These are phyloP conservation scores for Meriones unguiculatus DNA, from an alignment of 2,113 vertebrate species.

Conservation along the genomic window DNA sequence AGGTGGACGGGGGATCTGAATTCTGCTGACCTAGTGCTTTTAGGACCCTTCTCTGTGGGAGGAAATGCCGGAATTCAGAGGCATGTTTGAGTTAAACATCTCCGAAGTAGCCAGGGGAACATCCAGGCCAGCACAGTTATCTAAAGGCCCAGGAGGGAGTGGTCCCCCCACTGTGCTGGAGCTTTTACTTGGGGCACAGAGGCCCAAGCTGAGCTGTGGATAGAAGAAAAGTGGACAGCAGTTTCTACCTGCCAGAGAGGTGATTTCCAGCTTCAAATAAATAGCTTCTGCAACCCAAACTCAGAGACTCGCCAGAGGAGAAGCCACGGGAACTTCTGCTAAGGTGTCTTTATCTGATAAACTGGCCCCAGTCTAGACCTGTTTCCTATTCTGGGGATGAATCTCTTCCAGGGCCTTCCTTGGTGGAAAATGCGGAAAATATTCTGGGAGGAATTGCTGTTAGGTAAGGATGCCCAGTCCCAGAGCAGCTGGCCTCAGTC, in stretches of 20 bases:
- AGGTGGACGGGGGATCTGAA: neutral
- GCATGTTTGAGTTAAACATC: neutral
- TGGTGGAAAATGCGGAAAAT: slow-evolving; percentile 43
- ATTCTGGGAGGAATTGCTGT: slow-evolving; percentile 45
- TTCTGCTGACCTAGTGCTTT: neutral
- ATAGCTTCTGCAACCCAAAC: slow-evolving; percentile 54
- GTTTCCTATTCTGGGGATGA: slow-evolving; percentile 69
- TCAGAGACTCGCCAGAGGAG: slow-evolving; percentile 53
- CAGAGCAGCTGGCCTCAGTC: neutral
- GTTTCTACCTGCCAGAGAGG: slow-evolving; percentile 63
- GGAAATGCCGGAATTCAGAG: neutral
- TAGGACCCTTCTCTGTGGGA: neutral
- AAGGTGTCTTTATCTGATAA: slow-evolving; percentile 61
- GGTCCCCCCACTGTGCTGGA: neutral
- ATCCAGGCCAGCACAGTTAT: accelerated
- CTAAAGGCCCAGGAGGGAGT: neutral
- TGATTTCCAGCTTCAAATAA: slow-evolving; percentile 7
- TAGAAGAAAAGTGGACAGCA: slow-evolving; percentile 45
- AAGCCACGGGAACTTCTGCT: slow-evolving; percentile 67
- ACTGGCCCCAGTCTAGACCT: slow-evolving; percentile 50
- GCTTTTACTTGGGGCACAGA: neutral
- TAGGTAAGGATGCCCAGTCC: slow-evolving; percentile 14
- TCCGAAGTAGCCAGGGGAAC: no score
- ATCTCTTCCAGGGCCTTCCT: slow-evolving; percentile 70
- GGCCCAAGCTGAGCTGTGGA: neutral